These are phyloP conservation scores for Listrodromus nycthemerus DNA, from an alignment of 2,888 invertebrate species.

Conservation along the genomic window DNA sequence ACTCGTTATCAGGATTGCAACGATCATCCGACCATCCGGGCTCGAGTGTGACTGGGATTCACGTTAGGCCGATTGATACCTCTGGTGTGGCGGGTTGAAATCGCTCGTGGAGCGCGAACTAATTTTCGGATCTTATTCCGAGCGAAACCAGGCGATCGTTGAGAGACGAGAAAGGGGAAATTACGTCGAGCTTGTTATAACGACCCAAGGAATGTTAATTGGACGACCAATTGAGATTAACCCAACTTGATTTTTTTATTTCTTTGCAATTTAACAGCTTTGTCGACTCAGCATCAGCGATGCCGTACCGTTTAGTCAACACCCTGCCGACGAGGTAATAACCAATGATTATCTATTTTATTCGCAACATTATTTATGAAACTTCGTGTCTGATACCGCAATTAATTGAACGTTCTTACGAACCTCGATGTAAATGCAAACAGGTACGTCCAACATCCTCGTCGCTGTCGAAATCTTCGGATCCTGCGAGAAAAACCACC, in stretches of 20 bases:
- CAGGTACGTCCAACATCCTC: slow-evolving; percentile 19
- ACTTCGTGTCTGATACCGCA: not conserved
- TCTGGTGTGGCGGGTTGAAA: slow-evolving; percentile 17
- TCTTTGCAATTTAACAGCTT: slow-evolving; percentile 48
- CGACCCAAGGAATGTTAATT: slow-evolving; percentile 39
- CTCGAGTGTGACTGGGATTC: slow-evolving; percentile 45
- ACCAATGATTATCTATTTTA: not conserved
- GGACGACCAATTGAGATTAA: slow-evolving; percentile 39
- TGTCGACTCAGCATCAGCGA: slow-evolving; percentile 46
- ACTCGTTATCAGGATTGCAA: slow-evolving; percentile 68
- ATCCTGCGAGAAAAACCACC: not conserved
- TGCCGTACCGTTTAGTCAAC: slow-evolving; percentile 41
- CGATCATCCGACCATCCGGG: slow-evolving; percentile 63
- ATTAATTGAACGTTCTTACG: not conserved
- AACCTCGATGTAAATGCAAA: slow-evolving; percentile 24
- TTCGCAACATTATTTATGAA: not conserved
- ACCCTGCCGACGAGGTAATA: slow-evolving; percentile 47
- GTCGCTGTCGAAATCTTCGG: not conserved
- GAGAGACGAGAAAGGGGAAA: slow-evolving; percentile 12
- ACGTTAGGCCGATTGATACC: slow-evolving; percentile 41
- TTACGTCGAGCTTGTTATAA: slow-evolving; percentile 31
- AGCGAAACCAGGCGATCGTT: slow-evolving; percentile 28
- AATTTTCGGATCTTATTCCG: slow-evolving; percentile 45
- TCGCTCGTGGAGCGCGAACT: slow-evolving; percentile 5
- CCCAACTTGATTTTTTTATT: slow-evolving; percentile 22